Conservation (phyloP, 2,888 invertebrate genomes). For the Gonocerus acuteangulatus region DNA sequence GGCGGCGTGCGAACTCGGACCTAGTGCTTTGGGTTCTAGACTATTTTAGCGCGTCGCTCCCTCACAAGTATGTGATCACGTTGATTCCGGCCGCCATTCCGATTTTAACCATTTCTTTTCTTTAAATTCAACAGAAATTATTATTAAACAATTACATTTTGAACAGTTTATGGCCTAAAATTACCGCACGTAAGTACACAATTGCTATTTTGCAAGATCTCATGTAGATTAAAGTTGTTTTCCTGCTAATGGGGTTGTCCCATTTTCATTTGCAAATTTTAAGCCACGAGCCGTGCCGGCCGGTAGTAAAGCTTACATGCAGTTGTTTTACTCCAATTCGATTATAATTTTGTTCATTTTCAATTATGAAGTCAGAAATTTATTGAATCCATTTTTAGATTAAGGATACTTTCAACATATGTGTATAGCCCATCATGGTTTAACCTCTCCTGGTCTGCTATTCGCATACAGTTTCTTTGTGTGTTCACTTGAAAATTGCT, state of each 20-base stretch:
- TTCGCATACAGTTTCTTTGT: no score
- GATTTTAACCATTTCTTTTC: conserved; percentile 46
- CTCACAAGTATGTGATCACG: conserved; percentile 56
- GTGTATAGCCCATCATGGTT: background rate
- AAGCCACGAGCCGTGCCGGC: conserved; percentile 31
- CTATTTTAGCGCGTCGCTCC: conserved; percentile 68
- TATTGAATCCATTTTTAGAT: background rate
- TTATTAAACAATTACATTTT: conserved; percentile 5
- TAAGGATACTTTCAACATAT: background rate
- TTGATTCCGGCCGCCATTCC: conserved; percentile 63
- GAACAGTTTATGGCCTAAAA: conserved; percentile 34
- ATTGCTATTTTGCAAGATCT: background rate
- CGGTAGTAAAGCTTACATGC: conserved; percentile 15
- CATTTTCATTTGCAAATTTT: conserved; percentile 27
- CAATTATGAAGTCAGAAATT: background rate
- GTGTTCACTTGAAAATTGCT: no score
- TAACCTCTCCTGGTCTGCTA: background rate
- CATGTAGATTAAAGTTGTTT: background rate
- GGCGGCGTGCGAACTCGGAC: no score
- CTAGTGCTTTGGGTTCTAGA: conserved; percentile 40
- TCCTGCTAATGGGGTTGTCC: conserved; percentile 9
- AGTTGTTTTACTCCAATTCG: background rate
- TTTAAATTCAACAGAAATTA: conserved; percentile 26
- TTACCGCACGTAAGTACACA: conserved; percentile 31
- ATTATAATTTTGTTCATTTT: background rate